Conservation (phyloP, 2,113 vertebrate genomes). For the Dendrocopos noguchii region DNA sequence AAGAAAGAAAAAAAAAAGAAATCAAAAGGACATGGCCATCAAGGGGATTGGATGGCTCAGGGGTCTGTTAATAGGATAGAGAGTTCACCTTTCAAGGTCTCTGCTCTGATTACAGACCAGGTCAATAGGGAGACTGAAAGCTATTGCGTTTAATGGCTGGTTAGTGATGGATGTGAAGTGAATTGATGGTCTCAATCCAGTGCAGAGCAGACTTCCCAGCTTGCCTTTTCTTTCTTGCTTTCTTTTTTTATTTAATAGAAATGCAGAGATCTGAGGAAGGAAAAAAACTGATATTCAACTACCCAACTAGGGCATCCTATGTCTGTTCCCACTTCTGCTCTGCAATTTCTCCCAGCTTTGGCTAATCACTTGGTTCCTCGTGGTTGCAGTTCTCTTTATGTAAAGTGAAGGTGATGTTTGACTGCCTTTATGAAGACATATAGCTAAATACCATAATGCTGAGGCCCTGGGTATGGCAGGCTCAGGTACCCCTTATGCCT, state of each 20-base stretch:
- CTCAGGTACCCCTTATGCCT: background rate
- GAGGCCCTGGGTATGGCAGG: background rate
- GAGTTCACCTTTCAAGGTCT: conserved; percentile 13
- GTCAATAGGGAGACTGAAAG: conserved; percentile 52
- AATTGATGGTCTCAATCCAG: conserved; percentile 26
- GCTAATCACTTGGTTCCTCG: background rate
- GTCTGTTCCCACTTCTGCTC: background rate
- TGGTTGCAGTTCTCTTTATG: background rate
- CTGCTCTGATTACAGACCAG: conserved; percentile 17
- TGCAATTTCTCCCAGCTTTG: background rate
- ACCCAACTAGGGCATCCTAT: background rate
- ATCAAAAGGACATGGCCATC: background rate
- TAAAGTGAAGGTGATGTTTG: background rate
- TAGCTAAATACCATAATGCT: background rate
- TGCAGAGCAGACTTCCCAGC: background rate
- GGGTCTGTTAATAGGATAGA: conserved; percentile 21
- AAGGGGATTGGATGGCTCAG: background rate
- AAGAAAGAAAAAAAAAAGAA: background rate
- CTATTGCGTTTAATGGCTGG: conserved; percentile 18
- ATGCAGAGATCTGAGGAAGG: background rate
- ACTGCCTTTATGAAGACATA: background rate
- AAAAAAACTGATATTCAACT: background rate
- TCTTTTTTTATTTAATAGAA: background rate
- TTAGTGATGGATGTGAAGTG: conserved; percentile 45
- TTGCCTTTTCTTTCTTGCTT: background rate